Evolutionary conservation across 2,113 vertebrate species (phyloP), one percentile per base, ranked within the genome.

Genomic region (Isurus oxyrinchus): DNA sequence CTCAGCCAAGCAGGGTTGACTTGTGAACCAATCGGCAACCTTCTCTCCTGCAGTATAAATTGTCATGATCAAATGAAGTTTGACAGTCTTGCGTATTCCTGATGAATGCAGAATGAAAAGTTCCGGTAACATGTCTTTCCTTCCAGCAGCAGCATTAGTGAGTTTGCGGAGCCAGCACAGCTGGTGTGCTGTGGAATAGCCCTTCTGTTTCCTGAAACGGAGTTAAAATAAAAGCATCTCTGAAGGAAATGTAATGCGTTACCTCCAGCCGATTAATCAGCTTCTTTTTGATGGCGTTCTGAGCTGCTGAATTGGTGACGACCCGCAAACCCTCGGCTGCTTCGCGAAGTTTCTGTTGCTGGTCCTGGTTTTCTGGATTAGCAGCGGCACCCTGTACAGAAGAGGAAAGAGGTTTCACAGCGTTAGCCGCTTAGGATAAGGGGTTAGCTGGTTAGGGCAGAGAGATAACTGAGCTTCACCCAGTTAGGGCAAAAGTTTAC

Each of bases 261-360:
- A 99, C 99, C 99, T 99, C 99, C 96, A 99, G 97, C 96, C 99
- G 98, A 98, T 98, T 99, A 97, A 99, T 98, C 0, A 99, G 98
- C 97, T 99, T 99, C 97, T 99, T 99, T 98, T 99, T 99, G 87
- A 99, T 99, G 25, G 99, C 99, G 1, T 99, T 99, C 97, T 99
- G 99, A 88, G 99, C 99, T 0, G 99, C 99, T 0, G 99, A 99
- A 0, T 99, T 99, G 84, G 99, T 99, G 81, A 99, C 99, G 35
- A 99, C 99, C 0, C 99, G 98, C 49, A 99, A 97, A 1, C 99
- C 99, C 96, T 99, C 99, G 0, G 99, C 99, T 2, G 99, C 99
- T 97, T 99, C 99, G 95, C 99, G 97, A 72, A 99, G 98, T 96
- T 99, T 98, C 97, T 99, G 99, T 97, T 99, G 99, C 96, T 99